Percentiles rank a stretch among this genome's conserved stretches.
These are phyloP conservation scores for Cairina moschata DNA, from an alignment of 2,113 vertebrate genomes.

Conservation along the genomic window DNA sequence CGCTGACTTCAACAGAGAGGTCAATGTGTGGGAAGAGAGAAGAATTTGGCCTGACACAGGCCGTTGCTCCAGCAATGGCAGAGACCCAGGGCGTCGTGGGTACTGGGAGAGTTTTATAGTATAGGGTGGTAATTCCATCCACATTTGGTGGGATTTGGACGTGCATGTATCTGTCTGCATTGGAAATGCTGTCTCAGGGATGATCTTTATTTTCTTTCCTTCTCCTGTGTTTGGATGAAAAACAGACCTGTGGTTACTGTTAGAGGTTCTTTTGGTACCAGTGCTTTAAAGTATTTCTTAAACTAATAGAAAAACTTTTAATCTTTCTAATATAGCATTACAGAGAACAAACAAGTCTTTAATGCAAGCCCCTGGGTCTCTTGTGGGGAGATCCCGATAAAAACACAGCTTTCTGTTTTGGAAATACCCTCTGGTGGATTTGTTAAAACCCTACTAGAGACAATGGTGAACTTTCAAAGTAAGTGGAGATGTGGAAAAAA, in stretches of 20 bases:
- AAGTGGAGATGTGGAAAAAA: conserved; percentile 39
- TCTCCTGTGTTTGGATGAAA: conserved; percentile 20
- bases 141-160: neutral
- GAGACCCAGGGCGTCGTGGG: neutral
- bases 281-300: conserved; percentile 40
- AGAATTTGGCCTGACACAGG: accelerated
- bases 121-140: neutral
- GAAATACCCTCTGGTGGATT: conserved; percentile 69
- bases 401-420: conserved; percentile 64
- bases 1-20: accelerated
- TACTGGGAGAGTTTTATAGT: accelerated
- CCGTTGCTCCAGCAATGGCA: accelerated
- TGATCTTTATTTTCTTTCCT: conserved; percentile 23
- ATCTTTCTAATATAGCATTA: conserved; percentile 59
- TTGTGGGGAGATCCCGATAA: conserved; percentile 57
- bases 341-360: conserved; percentile 63
- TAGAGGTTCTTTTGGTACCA: conserved; percentile 38
- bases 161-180: neutral
- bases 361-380: conserved; percentile 41
- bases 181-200: neutral
- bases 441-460: conserved; percentile 53
- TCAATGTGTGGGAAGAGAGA: accelerated
- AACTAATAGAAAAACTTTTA: conserved; percentile 18
- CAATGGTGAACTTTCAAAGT: conserved; percentile 59
- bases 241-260: conserved; percentile 46